Evolutionary conservation across 2,797 vertebrate genomes (phyloP).

Genomic region (Coregonus sp.): DNA sequence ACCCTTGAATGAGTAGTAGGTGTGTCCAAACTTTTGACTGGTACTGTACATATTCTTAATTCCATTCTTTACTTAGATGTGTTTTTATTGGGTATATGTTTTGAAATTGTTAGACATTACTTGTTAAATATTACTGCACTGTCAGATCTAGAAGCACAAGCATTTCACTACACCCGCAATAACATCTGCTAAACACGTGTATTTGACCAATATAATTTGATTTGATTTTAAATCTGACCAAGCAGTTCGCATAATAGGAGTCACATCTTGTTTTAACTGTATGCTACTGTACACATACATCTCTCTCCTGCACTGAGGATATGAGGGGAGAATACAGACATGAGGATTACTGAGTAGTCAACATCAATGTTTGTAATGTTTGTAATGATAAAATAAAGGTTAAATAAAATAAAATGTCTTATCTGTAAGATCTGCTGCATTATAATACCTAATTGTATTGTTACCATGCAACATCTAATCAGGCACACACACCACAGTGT

Average conservation of each 20-base stretch:
- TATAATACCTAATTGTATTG: slow-evolving; percentile 17
- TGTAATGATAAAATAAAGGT: too few species aligned
- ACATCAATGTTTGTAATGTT: not conserved
- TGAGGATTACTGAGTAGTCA: not conserved
- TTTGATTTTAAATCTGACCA: not conserved
- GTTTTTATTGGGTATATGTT: too few species aligned
- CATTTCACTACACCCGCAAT: too few species aligned
- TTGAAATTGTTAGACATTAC: too few species aligned
- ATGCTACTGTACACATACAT: not conserved
- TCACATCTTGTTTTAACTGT: not conserved
- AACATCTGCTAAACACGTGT: too few species aligned
- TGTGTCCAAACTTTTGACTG: too few species aligned
- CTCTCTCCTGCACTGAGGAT: not conserved
- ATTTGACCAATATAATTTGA: too few species aligned
- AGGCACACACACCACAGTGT: not conserved
- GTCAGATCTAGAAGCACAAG: too few species aligned
- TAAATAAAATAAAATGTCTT: not conserved
- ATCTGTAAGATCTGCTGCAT: slow-evolving; percentile 21
- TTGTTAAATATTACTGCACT: too few species aligned
- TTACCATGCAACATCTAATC: slow-evolving; percentile 35
- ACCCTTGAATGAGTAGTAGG: too few species aligned
- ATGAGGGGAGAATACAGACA: not conserved
- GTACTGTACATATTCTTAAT: too few species aligned
- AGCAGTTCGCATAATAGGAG: slow-evolving; percentile 13
- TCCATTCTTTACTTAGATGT: too few species aligned